Percentiles rank a stretch among this genome's conserved stretches.
Conservation (phyloP, 2,113 vertebrate genomes). For the Ploceus nigricollis region DNA sequence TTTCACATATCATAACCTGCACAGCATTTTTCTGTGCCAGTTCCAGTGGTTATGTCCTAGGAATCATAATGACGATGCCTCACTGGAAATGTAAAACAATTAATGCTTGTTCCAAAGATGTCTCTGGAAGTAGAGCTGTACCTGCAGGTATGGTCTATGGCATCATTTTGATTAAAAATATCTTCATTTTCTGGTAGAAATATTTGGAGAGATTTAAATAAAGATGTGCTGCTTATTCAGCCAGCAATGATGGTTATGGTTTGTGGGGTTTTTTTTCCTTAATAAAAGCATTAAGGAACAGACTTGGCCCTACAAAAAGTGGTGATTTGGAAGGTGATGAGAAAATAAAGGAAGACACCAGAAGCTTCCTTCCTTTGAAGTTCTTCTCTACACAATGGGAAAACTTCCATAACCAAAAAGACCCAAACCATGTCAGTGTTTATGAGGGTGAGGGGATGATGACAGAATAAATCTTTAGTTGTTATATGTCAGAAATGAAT, state of each 20-base stretch:
- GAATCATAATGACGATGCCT: not conserved
- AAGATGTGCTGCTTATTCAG: not conserved
- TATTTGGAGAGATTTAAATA: not conserved
- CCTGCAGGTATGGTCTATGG: not conserved
- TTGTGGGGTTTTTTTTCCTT: too few relatives aligned
- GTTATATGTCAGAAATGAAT: not conserved
- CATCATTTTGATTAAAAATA: not conserved
- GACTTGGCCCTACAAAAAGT: not conserved
- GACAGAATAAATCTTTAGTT: not conserved
- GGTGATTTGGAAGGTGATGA: not conserved
- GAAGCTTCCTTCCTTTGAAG: not conserved
- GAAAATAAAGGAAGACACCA: not conserved
- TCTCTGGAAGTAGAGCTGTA: not conserved
- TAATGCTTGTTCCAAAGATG: not conserved
- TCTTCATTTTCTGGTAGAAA: not conserved
- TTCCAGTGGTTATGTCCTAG: not conserved
- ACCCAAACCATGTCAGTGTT: not conserved
- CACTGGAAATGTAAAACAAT: not conserved
- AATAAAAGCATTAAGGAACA: not conserved
- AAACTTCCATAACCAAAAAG: not conserved
- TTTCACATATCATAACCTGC: not conserved
- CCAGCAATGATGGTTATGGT: not conserved
- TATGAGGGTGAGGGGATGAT: fast-evolving
- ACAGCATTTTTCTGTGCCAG: not conserved
- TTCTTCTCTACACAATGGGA: not conserved